Percentiles rank a stretch among this genome's conserved stretches.
Conservation (phyloP, 2,888 invertebrate species). For the Ophioninae sp. region DNA sequence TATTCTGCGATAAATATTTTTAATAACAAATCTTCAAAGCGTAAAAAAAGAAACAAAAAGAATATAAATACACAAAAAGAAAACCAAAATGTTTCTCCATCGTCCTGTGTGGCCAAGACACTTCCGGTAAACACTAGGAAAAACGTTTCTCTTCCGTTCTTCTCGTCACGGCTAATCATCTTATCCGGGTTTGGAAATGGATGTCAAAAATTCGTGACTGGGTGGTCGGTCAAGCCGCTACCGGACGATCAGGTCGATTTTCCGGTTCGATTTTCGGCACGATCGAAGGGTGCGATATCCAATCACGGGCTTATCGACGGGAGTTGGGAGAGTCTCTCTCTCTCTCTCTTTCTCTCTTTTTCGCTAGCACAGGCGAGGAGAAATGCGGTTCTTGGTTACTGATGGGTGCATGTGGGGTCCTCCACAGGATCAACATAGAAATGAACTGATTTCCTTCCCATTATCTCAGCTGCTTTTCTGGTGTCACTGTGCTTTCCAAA, state of each 20-base stretch:
- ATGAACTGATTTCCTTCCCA: slow-evolving; percentile 81
- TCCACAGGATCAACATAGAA: slow-evolving; percentile 80
- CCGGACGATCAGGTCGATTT: slow-evolving; percentile 71
- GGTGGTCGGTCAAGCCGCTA: slow-evolving; percentile 38
- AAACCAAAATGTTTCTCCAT: background rate
- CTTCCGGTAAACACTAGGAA: background rate
- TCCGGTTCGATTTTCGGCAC: slow-evolving; percentile 71
- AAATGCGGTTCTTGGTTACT: slow-evolving; percentile 47
- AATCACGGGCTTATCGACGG: slow-evolving; percentile 61
- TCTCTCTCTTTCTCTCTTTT: slow-evolving; percentile 26
- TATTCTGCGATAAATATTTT: no score
- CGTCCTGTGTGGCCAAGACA: slow-evolving; percentile 44
- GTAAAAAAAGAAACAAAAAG: background rate
- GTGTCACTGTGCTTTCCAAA: slow-evolving; percentile 43
- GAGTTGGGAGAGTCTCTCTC: slow-evolving; percentile 23
- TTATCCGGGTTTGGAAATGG: slow-evolving; percentile 27
- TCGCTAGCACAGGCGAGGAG: background rate
- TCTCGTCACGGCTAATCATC: slow-evolving; percentile 62
- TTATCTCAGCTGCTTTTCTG: slow-evolving; percentile 74
- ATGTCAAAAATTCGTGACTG: slow-evolving; percentile 42
- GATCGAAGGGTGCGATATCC: slow-evolving; percentile 47
- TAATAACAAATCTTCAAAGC: no score
- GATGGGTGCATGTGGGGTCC: slow-evolving; percentile 62
- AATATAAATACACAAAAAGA: background rate
- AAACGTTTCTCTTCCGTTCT: slow-evolving; percentile 20